phyloP scores from a whole-genome alignment of 2,888 invertebrate species.

The Amblyteles armatorius region DNA sequence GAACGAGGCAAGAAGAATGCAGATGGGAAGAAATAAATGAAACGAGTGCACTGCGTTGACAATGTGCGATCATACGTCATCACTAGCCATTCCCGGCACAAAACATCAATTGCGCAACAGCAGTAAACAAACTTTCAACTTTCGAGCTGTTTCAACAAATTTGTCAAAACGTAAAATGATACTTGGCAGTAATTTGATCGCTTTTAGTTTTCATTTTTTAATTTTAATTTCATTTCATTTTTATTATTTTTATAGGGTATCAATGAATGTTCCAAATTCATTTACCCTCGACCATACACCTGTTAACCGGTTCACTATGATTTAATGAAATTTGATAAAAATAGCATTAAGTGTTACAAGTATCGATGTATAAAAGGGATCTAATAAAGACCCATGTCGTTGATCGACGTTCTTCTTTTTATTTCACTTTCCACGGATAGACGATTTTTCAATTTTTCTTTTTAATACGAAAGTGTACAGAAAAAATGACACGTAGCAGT shows the following conservation, averaged over 20 bases:
- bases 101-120: not conserved
- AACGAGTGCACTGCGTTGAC: constrained; percentile 45
- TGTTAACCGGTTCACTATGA: constrained; percentile 10
- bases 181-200: not conserved
- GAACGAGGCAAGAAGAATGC: constrained; percentile 20
- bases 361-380: not conserved
- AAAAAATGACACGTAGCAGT: constrained; percentile 65
- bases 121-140: not conserved
- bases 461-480: not conserved
- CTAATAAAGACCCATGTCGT: constrained; percentile 5
- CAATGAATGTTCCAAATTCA: not conserved
- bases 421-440: not conserved
- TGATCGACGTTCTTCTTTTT: not conserved
- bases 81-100: constrained; percentile 1
- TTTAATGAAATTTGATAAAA: not conserved
- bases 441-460: not conserved
- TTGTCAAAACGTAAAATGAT: not conserved
- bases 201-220: not conserved
- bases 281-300: not conserved
- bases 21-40: constrained; percentile 15
- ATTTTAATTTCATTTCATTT: not conserved
- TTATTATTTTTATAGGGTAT: not conserved
- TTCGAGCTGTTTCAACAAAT: not conserved
- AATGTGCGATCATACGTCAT: constrained; percentile 37
- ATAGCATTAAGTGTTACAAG: not conserved